Evolutionary conservation across 2,888 invertebrate genomes (phyloP).

Genomic region (Drosophila formosana): DNA sequence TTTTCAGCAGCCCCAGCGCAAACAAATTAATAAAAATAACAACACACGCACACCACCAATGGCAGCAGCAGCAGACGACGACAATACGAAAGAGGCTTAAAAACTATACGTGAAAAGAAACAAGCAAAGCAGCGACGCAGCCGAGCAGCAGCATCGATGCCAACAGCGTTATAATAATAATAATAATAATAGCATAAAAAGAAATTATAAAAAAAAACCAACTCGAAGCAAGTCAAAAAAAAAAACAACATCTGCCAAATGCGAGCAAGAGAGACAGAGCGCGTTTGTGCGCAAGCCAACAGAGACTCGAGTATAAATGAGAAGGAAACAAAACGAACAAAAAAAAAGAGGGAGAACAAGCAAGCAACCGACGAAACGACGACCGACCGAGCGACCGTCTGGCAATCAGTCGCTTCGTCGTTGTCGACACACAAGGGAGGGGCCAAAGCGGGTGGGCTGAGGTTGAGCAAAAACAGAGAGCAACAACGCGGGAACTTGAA

Average conservation of each 20-base stretch:
- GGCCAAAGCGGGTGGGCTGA: slow-evolving; percentile 35
- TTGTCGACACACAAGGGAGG: slow-evolving; percentile 27
- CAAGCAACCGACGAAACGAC: slow-evolving; percentile 19
- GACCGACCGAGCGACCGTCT: slow-evolving; percentile 14
- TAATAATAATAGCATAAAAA: slow-evolving; percentile 69
- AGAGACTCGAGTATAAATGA: slow-evolving; percentile 30
- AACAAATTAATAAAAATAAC: slow-evolving; percentile 82
- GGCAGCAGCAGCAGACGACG: slow-evolving; percentile 44
- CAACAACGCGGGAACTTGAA: slow-evolving; percentile 62
- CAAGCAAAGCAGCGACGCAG: slow-evolving; percentile 45
- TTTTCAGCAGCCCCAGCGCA: slow-evolving; percentile 68
- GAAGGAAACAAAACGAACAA: slow-evolving; percentile 2
- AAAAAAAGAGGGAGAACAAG: slow-evolving; percentile 2
- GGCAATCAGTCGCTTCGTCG: slow-evolving; percentile 18
- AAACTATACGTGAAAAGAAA: slow-evolving; percentile 60
- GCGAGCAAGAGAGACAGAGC: slow-evolving; percentile 32
- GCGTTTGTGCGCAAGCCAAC: slow-evolving; percentile 34
- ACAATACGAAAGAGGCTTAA: slow-evolving; percentile 69
- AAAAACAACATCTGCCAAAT: slow-evolving; percentile 50
- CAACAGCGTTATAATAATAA: slow-evolving; percentile 73
- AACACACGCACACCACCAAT: slow-evolving; percentile 65
- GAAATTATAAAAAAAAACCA: slow-evolving; percentile 62
- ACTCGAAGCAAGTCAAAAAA: slow-evolving; percentile 58
- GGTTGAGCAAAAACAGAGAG: slow-evolving; percentile 71
- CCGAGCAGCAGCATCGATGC: slow-evolving; percentile 47